phyloP scores from a whole-genome alignment of 2,888 invertebrate genomes.

The Nudaria mundana region DNA sequence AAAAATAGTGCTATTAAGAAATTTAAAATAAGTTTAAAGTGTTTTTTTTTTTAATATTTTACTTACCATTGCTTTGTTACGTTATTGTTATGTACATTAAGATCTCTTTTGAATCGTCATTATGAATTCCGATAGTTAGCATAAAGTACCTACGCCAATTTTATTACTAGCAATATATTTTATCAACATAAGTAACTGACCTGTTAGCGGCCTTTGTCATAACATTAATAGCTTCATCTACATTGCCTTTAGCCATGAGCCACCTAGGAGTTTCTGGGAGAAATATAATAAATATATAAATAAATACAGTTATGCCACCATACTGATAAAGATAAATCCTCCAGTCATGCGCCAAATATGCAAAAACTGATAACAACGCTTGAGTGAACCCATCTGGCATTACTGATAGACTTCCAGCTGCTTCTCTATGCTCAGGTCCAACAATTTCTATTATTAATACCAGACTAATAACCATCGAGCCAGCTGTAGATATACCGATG shows the following conservation, averaged over 20 bases:
- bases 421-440: conserved; percentile 71
- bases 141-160: too few relatives aligned
- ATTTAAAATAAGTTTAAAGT: too few relatives aligned
- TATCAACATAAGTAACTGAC: conserved; percentile 21
- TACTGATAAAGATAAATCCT: conserved; percentile 40
- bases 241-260: conserved; percentile 47
- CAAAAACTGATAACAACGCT: conserved; percentile 44
- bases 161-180: neutral
- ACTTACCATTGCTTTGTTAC: too few relatives aligned
- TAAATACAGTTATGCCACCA: conserved; percentile 32
- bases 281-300: conserved; percentile 35
- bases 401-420: conserved; percentile 41
- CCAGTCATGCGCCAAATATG: conserved; percentile 48
- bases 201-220: conserved; percentile 45
- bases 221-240: conserved; percentile 37
- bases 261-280: conserved; percentile 57
- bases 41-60: too few relatives aligned
- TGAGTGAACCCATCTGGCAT: conserved; percentile 48
- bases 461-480: conserved; percentile 82
- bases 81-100: too few relatives aligned
- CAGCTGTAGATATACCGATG: conserved; percentile 86
- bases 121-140: too few relatives aligned
- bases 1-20: too few relatives aligned
- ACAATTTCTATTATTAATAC: conserved; percentile 82
- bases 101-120: too few relatives aligned